Percentiles rank a stretch among this genome's conserved stretches.
These are phyloP conservation scores for Poecile atricapillus DNA, from an alignment of 2,113 vertebrate genomes.

Conservation along the genomic window DNA sequence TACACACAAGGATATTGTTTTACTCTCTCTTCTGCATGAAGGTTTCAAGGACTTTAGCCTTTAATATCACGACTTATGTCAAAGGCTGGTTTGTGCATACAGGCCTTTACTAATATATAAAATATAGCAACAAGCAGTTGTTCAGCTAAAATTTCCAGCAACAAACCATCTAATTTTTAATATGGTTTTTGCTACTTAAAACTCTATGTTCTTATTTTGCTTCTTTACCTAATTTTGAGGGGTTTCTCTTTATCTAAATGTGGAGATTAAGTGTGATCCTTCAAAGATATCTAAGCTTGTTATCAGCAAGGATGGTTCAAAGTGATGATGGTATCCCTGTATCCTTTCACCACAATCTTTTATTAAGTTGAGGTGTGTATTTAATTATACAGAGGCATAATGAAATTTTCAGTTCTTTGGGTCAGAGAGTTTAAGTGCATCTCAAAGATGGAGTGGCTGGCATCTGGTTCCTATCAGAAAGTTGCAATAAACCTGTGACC, in stretches of 20 bases:
- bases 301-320: background rate
- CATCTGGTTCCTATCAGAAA: background rate
- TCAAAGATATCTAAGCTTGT: background rate
- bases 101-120: no score
- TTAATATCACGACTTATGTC: no score
- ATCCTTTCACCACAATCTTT: background rate
- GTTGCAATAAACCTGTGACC: background rate
- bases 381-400: background rate
- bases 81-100: no score
- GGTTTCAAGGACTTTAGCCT: no score
- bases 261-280: background rate
- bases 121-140: no score
- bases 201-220: background rate
- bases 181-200: background rate
- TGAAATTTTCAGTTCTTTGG: background rate
- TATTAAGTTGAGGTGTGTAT: background rate
- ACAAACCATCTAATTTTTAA: background rate
- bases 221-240: background rate
- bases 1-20: no score
- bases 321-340: background rate
- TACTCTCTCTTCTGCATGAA: no score
- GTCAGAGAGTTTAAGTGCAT: background rate
- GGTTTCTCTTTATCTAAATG: background rate
- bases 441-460: background rate
- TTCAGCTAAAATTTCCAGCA: background rate